Conservation (phyloP, 2,797 vertebrate species). For the Eulemur albifrons region DNA sequence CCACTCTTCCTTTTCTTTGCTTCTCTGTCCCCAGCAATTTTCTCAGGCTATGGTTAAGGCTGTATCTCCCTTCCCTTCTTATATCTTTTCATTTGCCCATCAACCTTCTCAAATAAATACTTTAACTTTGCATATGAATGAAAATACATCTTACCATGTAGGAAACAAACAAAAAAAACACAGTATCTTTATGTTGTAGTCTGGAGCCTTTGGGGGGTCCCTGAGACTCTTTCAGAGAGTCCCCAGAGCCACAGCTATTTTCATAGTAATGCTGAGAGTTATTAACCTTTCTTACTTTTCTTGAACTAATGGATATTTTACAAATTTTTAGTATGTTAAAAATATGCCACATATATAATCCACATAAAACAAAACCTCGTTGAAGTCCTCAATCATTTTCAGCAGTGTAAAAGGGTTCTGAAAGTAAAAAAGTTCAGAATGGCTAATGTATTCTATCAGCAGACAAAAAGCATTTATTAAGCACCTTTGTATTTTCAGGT, state of each 20-base stretch:
- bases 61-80: background rate
- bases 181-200: background rate
- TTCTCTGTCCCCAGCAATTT: background rate
- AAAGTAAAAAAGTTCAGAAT: slow-evolving; percentile 12
- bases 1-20: background rate
- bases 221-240: background rate
- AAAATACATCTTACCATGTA: slow-evolving; percentile 21
- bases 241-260: background rate
- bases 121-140: slow-evolving; percentile 15
- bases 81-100: background rate
- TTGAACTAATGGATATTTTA: slow-evolving; percentile 2
- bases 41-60: background rate
- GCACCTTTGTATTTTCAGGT: background rate
- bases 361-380: background rate
- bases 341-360: background rate
- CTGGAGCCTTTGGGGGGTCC: background rate
- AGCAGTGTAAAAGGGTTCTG: background rate
- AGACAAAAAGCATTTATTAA: slow-evolving; percentile 21
- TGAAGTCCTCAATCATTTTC: slow-evolving; percentile 9
- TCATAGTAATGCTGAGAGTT: background rate
- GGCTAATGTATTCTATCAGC: background rate
- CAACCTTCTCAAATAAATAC: background rate
- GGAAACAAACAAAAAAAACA: background rate
- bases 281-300: background rate
- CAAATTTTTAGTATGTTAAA: background rate